These are phyloP conservation scores for Rhabdophis nuchalis DNA, from an alignment of 2,797 vertebrate species.

Conservation along the genomic window DNA sequence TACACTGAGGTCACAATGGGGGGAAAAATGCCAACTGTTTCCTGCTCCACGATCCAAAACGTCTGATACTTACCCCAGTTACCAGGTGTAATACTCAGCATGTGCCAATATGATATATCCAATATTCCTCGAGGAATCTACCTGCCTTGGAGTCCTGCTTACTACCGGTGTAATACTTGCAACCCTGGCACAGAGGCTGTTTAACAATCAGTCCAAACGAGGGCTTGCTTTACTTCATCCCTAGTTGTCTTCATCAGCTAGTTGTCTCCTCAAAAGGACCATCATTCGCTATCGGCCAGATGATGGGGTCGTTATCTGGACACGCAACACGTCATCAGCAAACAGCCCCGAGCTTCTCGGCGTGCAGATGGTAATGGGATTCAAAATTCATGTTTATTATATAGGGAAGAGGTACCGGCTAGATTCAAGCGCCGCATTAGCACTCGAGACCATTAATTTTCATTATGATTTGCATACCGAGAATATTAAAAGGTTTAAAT, in stretches of 20 bases:
- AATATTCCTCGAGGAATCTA: no score
- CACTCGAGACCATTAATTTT: slow-evolving; percentile 55
- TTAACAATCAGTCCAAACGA: slow-evolving; percentile 53
- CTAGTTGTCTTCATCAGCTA: slow-evolving; percentile 44
- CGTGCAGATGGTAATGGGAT: slow-evolving; percentile 49
- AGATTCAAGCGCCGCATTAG: slow-evolving; percentile 51
- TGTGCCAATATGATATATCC: no score
- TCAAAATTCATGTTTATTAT: slow-evolving; percentile 52
- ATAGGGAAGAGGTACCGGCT: slow-evolving; percentile 39
- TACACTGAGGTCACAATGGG: background rate
- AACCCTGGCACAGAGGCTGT: background rate
- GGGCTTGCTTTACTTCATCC: slow-evolving; percentile 49
- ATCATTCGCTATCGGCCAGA: slow-evolving; percentile 52
- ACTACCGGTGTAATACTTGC: no score
- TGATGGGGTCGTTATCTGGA: slow-evolving; percentile 55
- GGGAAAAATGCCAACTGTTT: background rate
- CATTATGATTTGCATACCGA: slow-evolving; percentile 64
- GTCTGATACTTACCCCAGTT: background rate
- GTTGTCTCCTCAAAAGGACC: slow-evolving; percentile 54
- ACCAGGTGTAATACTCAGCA: background rate
- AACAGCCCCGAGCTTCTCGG: slow-evolving; percentile 41
- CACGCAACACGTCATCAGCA: slow-evolving; percentile 44
- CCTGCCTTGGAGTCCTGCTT: no score
- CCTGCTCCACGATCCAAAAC: background rate
- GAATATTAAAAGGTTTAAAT: slow-evolving; percentile 65